phyloP scores from a whole-genome alignment of 1,140 invertebrate genomes.

The Periplaneta americana region DNA sequence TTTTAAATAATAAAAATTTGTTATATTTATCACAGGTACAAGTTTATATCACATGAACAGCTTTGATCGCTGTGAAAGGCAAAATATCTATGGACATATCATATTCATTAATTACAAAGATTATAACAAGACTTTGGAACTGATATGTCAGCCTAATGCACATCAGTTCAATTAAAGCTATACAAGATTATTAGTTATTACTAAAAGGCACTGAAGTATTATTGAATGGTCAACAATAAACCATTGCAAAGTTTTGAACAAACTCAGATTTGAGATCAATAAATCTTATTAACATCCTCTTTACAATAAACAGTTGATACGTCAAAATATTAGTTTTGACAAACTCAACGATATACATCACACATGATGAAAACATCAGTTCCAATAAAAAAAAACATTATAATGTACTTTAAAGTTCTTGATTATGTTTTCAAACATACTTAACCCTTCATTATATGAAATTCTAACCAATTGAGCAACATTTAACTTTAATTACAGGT shows the following conservation, averaged over 20 bases:
- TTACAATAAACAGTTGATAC: background rate
- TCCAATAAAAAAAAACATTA: background rate
- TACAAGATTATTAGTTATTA: background rate
- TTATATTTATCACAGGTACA: constrained; percentile 4
- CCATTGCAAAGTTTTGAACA: background rate
- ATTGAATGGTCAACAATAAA: background rate
- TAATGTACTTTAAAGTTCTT: background rate
- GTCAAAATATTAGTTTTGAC: background rate
- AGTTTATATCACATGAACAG: background rate
- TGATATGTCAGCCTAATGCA: background rate
- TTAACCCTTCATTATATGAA: background rate
- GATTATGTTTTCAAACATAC: background rate
- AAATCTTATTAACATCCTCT: background rate
- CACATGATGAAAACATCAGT: background rate
- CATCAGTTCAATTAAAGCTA: background rate
- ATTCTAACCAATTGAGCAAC: background rate
- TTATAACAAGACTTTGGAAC: background rate
- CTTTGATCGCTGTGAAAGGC: background rate
- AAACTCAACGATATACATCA: background rate
- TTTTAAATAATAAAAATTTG: background rate
- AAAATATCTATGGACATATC: background rate
- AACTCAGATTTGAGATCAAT: background rate
- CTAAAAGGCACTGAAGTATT: background rate
- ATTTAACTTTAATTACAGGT: background rate
- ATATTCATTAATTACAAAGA: background rate